These are phyloP conservation scores for Tillus elongatus DNA, from an alignment of 2,888 invertebrate genomes.

Conservation along the genomic window DNA sequence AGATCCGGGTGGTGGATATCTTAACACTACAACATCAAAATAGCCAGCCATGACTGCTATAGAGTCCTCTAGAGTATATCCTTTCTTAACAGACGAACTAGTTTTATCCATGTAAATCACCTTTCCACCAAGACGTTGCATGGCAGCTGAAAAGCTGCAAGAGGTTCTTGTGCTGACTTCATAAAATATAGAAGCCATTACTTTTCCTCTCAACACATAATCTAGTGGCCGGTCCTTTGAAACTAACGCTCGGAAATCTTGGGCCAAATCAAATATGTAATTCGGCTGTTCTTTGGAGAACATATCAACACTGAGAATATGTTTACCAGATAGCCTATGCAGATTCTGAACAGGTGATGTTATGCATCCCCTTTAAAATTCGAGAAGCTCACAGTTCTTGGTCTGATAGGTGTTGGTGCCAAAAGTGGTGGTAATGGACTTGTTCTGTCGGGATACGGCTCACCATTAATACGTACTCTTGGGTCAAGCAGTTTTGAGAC, in stretches of 20 bases:
- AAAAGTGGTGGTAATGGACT: conserved; percentile 27
- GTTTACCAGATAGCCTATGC: conserved; percentile 59
- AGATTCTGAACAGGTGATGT: conserved; percentile 28
- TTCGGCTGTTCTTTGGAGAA: conserved; percentile 86
- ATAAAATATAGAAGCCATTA: conserved; percentile 94
- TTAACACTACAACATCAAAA: conserved; percentile 84
- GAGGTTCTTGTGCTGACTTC: conserved; percentile 96
- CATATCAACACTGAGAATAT: conserved; percentile 75
- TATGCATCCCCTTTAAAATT: conserved; percentile 30
- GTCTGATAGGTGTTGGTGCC: conserved; percentile 26
- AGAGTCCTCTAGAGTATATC: conserved; percentile 88
- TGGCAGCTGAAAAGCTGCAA: conserved; percentile 93
- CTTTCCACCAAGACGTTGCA: conserved; percentile 90
- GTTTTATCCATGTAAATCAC: conserved; percentile 85
- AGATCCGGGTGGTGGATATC: conserved; percentile 90
- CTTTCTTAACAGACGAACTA: conserved; percentile 91
- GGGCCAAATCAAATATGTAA: conserved; percentile 89
- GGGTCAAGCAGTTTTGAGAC: conserved; percentile 43
- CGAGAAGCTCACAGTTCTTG: conserved; percentile 30
- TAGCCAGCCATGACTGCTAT: conserved; percentile 84
- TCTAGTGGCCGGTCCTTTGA: conserved; percentile 75
- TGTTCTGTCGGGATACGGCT: neutral
- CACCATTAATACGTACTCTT: conserved; percentile 13
- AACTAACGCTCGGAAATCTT: conserved; percentile 72
- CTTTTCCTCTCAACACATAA: conserved; percentile 80